Base-by-base conservation (phyloP, 2,888 invertebrate species). In the Resseliella maxima region DNA sequence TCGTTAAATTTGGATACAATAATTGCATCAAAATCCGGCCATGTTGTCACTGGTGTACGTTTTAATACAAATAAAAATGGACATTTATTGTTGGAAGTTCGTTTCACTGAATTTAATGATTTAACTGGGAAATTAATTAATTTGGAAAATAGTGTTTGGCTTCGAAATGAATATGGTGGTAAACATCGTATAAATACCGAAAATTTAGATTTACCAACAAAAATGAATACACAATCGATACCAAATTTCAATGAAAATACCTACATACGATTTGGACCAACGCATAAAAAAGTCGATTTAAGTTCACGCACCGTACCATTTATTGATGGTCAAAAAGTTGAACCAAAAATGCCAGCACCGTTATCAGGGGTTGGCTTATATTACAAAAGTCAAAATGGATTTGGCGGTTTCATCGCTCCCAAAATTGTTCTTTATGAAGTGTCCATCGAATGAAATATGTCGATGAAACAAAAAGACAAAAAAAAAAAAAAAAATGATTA, bases 31-130 rank as follows among this genome's bases (percentile, higher is more conserved):
- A n/a, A n/a, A n/a, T 89, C 90, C 0, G 94, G 94, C 86, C 93
- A 94, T 88, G 91, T 95, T 6, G 89, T 96, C 81, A 87, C 88
- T 93, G 94, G 94, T 46, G 91, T 94, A 0, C 93, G 94, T 88
- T 95, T 96, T 90, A 92, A 94, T 87, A 92, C 93, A 89, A 91
- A 96, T 36, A 96, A 96, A 21, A 38, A 36, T n/a, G 92, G 94
- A 0, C 95, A 96, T 89, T 89, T 96, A 86, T 96, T 96, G 90
- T 93, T 96, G 88, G 95, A 96, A 91, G 94, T 95, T 87, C 92
- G 92, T 87, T 92, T 93, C 0, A 95, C 95, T 0, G 94, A 94
- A 5, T 95, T 95, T 90, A 94, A 96, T 90, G 95, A 94, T 89
- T 90, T 90, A 0, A 90, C 91, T 6, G 93, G 93, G 15, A 88